Conservation (phyloP, 2,888 invertebrate genomes). For the Helicoverpa assulta region DNA sequence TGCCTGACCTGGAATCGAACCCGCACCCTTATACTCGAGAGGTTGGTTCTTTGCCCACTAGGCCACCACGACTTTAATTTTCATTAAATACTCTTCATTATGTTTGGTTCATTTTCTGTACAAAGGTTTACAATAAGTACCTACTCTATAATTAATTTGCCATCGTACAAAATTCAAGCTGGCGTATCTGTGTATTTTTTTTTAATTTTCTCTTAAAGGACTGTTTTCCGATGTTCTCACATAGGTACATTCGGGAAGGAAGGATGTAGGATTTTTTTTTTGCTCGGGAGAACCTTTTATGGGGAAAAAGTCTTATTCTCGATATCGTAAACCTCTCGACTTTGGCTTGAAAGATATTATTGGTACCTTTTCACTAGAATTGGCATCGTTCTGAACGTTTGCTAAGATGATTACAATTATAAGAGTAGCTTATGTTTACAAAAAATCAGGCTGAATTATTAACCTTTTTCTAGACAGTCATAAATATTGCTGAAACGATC, state of each 20-base stretch:
- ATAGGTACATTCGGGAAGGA: not conserved
- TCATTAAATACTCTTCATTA: not conserved
- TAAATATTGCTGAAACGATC: constrained; percentile 20
- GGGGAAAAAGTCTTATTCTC: constrained; percentile 17
- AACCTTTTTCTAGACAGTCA: not conserved
- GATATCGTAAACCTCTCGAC: not conserved
- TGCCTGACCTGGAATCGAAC: no score
- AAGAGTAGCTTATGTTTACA: no score
- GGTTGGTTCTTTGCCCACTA: no score
- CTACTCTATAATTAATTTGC: no score
- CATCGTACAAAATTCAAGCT: no score
- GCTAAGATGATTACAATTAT: no score
- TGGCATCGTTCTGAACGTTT: not conserved
- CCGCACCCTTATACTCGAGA: no score
- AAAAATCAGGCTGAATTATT: not conserved
- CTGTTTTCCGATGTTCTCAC: no score
- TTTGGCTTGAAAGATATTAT: not conserved
- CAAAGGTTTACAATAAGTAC: no score
- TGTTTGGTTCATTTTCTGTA: not conserved
- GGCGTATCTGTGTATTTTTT: no score
- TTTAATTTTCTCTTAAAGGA: no score
- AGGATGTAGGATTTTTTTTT: constrained; percentile 1
- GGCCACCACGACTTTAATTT: no score
- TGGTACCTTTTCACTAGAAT: not conserved
- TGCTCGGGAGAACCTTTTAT: constrained; percentile 1